Evolutionary conservation across 2,888 invertebrate genomes (phyloP).

Genomic region (Eupelmus urozonus): DNA sequence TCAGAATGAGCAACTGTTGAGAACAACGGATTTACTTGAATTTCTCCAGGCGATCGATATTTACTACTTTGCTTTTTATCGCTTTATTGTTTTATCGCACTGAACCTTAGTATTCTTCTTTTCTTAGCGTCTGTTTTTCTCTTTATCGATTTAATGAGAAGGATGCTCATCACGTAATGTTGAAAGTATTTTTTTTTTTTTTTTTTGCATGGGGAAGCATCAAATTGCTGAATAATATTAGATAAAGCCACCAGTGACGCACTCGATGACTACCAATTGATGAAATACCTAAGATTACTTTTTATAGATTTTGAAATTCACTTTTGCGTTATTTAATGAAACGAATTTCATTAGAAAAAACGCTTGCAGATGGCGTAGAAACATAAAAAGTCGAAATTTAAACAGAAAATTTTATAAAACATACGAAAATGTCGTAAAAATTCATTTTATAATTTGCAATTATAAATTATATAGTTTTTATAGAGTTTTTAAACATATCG

Average conservation of each 20-base stretch:
- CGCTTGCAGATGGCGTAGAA: background rate
- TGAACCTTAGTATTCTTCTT: slow-evolving; percentile 19
- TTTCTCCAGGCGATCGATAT: slow-evolving; percentile 10
- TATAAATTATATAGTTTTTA: no score
- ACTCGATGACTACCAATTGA: slow-evolving; percentile 15
- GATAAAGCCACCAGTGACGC: slow-evolving; percentile 35
- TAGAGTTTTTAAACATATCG: no score
- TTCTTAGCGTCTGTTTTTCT: slow-evolving; percentile 2
- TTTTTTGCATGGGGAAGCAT: slow-evolving; percentile 6
- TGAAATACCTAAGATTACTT: slow-evolving; percentile 11
- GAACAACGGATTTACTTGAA: slow-evolving; percentile 13
- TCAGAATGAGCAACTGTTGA: background rate
- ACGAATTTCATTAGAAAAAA: background rate
- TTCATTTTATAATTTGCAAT: no score
- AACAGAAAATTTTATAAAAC: no score
- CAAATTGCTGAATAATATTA: slow-evolving; percentile 30
- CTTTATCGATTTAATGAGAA: slow-evolving; percentile 25
- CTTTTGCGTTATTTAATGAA: background rate
- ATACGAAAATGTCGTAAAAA: no score
- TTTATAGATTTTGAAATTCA: background rate
- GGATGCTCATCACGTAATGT: slow-evolving; percentile 25
- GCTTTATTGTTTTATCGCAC: slow-evolving; percentile 5
- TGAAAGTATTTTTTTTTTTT: slow-evolving; percentile 23
- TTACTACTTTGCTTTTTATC: slow-evolving; percentile 8
- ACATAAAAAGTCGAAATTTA: background rate